Conservation (phyloP, 1,140 invertebrate genomes). For the Macrocentrus cingulum region DNA sequence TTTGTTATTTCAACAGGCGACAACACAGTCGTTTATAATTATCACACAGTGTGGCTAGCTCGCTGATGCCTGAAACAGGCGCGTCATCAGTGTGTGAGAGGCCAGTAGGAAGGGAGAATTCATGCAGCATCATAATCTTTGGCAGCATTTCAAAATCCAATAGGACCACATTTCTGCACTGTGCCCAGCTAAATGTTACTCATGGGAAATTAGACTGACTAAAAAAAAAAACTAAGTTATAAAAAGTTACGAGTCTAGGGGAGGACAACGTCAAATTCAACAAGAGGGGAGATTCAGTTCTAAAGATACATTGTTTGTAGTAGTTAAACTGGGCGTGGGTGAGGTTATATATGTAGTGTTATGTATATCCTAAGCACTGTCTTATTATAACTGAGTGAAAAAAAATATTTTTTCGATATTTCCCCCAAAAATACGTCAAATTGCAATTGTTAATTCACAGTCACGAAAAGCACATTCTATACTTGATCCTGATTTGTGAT, state of each 20-base stretch:
- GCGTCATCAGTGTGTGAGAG: not conserved
- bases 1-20: conserved; percentile 25
- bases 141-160: conserved; percentile 19
- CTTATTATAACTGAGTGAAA: too few relatives aligned
- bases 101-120: conserved; percentile 5
- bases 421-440: too few relatives aligned
- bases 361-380: too few relatives aligned
- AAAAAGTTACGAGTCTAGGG: conserved; percentile 1
- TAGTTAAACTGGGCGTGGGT: conserved; percentile 28
- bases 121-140: conserved; percentile 23
- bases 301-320: conserved; percentile 25
- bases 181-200: not conserved
- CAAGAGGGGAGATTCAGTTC: conserved; percentile 3
- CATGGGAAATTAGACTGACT: not conserved
- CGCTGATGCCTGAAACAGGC: conserved; percentile 21
- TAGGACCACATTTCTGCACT: not conserved
- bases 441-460: conserved; percentile 12
- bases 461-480: conserved; percentile 17
- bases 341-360: conserved; percentile 22
- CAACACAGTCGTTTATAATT: conserved; percentile 25
- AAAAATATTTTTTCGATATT: too few relatives aligned
- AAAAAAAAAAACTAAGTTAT: conserved; percentile 4
- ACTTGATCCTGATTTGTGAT: conserved; percentile 10
- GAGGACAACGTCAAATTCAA: not conserved
- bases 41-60: conserved; percentile 22